Percentiles rank a stretch among this genome's conserved stretches.
Conservation (phyloP, 2,888 invertebrate genomes). For the Blastobasis lacticolella region DNA sequence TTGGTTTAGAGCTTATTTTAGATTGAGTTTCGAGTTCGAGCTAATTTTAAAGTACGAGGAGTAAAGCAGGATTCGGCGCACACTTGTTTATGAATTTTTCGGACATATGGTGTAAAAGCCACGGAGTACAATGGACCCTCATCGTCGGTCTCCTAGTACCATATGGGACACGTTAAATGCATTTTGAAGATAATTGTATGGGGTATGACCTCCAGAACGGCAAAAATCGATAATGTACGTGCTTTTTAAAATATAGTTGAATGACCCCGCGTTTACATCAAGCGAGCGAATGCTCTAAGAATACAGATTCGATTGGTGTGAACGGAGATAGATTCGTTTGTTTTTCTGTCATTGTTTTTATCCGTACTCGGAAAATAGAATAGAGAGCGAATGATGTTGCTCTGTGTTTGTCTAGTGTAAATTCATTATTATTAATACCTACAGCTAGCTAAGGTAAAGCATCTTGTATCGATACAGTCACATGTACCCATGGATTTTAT, state of each 20-base stretch:
- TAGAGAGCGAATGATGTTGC: no score
- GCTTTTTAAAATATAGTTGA: neutral
- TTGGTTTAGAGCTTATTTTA: slow-evolving; percentile 22
- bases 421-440: no score
- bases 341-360: neutral
- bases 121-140: slow-evolving; percentile 63
- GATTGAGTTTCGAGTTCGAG: slow-evolving; percentile 7
- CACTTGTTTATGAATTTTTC: slow-evolving; percentile 70
- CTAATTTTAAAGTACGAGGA: slow-evolving; percentile 36
- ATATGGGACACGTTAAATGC: slow-evolving; percentile 70
- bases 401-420: no score
- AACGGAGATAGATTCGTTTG: neutral
- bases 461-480: no score
- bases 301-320: neutral
- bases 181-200: slow-evolving; percentile 64
- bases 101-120: slow-evolving; percentile 72
- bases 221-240: slow-evolving; percentile 9
- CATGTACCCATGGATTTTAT: no score
- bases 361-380: no score
- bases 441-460: no score
- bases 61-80: slow-evolving; percentile 55
- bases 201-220: slow-evolving; percentile 19
- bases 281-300: neutral
- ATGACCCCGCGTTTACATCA: neutral
- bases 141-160: slow-evolving; percentile 53